A percentile compares a stretch with the other conserved stretches of the same genome.
These are phyloP conservation scores for Microtus montanus DNA, from an alignment of 2,113 vertebrate species.

Conservation along the genomic window DNA sequence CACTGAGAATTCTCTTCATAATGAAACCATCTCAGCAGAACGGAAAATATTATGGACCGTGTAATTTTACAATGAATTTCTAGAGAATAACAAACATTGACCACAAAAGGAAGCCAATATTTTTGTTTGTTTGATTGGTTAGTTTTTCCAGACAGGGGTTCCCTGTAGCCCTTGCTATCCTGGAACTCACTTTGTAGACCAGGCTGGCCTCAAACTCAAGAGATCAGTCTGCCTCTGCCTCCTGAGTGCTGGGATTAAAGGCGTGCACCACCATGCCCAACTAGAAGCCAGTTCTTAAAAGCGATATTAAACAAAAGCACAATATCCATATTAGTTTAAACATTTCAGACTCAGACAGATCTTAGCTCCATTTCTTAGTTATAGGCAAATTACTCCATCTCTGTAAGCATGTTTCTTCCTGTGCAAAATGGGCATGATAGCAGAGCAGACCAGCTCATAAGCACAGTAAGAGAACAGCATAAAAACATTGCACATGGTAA, in stretches of 20 bases:
- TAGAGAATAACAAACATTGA: background rate
- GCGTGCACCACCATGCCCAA: background rate
- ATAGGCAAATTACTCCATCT: background rate
- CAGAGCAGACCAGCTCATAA: background rate
- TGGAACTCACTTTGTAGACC: background rate
- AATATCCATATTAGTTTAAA: background rate
- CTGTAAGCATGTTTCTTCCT: background rate
- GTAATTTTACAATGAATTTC: slow-evolving; percentile 39
- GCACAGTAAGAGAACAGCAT: background rate
- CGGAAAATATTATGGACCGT: background rate
- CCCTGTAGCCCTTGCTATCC: background rate
- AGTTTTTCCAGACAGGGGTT: background rate
- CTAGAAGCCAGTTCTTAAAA: background rate
- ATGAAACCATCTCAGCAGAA: slow-evolving; percentile 4
- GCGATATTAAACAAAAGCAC: background rate
- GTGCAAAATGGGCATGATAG: slow-evolving; percentile 34
- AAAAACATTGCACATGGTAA: background rate
- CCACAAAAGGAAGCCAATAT: background rate
- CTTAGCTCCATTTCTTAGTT: slow-evolving; percentile 21
- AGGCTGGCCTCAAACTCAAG: background rate
- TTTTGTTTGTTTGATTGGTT: background rate
- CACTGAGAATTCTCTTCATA: background rate
- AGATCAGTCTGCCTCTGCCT: background rate
- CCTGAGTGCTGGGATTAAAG: background rate
- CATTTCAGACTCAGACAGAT: background rate